phyloP scores from a whole-genome alignment of 2,888 invertebrate species.

The Biston betularia region DNA sequence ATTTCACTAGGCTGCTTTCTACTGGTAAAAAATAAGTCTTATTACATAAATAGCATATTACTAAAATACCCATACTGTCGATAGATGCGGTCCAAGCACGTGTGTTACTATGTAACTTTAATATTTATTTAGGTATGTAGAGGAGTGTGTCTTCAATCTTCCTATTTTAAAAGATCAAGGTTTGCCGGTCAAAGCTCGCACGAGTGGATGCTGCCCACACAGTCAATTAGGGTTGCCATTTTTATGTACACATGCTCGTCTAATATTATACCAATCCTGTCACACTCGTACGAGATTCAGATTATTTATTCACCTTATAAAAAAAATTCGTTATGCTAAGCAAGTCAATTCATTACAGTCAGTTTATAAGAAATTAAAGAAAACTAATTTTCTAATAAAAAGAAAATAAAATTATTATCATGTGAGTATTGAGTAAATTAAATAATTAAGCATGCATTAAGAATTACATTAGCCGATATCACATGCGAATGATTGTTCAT shows the following conservation, averaged over 20 bases:
- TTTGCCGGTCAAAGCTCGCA: constrained; percentile 42
- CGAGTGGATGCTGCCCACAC: constrained; percentile 25
- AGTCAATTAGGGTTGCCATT: constrained; percentile 1
- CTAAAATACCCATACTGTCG: not conserved
- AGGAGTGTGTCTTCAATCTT: constrained; percentile 12
- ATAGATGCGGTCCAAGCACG: not conserved
- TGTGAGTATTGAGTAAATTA: too few relatives aligned
- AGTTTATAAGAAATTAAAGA: too few relatives aligned
- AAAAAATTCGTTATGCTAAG: too few relatives aligned
- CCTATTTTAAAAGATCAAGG: constrained; percentile 33
- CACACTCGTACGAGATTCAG: not conserved
- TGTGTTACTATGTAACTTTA: constrained; percentile 11
- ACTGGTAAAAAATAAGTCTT: too few relatives aligned
- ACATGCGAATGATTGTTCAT: too few relatives aligned
- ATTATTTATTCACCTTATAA: too few relatives aligned
- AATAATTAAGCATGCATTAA: too few relatives aligned
- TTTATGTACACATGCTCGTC: not conserved
- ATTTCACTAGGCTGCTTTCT: too few relatives aligned
- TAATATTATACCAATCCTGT: not conserved
- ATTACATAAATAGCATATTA: not conserved
- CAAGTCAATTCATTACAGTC: too few relatives aligned
- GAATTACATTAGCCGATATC: too few relatives aligned
- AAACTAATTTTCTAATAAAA: too few relatives aligned
- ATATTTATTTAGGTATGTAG: constrained; percentile 9
- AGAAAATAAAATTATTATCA: too few relatives aligned